Percentiles rank a stretch among this genome's conserved stretches.
phyloP scores from a whole-genome alignment of 2,797 vertebrate genomes.

The Synanceia verrucosa region DNA sequence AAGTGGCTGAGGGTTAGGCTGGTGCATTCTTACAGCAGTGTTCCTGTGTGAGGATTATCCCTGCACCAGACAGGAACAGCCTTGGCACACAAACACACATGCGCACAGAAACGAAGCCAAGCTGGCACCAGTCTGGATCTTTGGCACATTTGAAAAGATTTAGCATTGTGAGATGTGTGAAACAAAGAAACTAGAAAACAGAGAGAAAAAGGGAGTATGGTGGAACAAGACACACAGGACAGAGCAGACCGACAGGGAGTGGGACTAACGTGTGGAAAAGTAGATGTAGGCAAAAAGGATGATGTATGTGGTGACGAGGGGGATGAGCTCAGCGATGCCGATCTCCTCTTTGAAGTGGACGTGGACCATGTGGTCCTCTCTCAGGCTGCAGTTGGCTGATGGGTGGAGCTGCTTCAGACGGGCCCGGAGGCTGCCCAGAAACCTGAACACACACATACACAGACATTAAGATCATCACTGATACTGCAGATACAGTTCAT shows the following conservation, averaged over 20 bases:
- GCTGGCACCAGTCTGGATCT: neutral
- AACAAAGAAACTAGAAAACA: neutral
- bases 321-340: constrained; percentile 94
- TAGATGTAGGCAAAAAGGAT: constrained; percentile 99
- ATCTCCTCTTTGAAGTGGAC: constrained; percentile 99
- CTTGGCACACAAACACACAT: constrained; percentile 48
- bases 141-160: neutral
- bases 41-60: constrained; percentile 67
- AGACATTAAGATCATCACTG: neutral
- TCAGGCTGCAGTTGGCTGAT: constrained; percentile 92
- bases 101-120: constrained; percentile 11
- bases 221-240: neutral
- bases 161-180: neutral
- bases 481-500: neutral
- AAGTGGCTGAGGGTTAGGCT: constrained; percentile 8
- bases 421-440: constrained; percentile 89
- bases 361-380: constrained; percentile 91
- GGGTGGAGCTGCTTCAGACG: constrained; percentile 93
- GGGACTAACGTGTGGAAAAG: constrained; percentile 93
- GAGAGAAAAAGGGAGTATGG: neutral
- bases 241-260: neutral
- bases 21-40: constrained; percentile 47
- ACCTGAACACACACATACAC: constrained; percentile 76
- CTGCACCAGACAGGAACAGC: constrained; percentile 59
- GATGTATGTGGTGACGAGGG: constrained; percentile 97